These are phyloP conservation scores for Harpalus rubripes DNA, from an alignment of 2,888 invertebrate genomes.

Conservation along the genomic window DNA sequence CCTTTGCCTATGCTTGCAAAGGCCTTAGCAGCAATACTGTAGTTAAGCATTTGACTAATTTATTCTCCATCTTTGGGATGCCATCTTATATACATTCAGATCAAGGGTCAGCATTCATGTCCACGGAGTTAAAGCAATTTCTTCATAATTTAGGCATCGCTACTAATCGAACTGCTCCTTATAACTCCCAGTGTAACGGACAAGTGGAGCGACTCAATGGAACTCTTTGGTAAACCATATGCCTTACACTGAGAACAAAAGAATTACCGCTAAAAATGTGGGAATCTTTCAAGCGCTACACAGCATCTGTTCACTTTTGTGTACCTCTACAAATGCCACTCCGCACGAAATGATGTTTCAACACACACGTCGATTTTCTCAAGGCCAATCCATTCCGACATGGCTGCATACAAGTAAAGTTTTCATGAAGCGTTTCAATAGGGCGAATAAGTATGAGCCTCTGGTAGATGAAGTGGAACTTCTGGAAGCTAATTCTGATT, in stretches of 20 bases:
- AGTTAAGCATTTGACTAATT: constrained; percentile 63
- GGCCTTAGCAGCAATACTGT: constrained; percentile 67
- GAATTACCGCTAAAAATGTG: too few relatives aligned
- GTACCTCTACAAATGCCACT: too few relatives aligned
- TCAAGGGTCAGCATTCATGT: too few relatives aligned
- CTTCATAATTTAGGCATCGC: constrained; percentile 66
- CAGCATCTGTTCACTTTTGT: too few relatives aligned
- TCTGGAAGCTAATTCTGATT: too few relatives aligned
- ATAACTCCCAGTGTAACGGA: constrained; percentile 69
- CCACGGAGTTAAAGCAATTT: constrained; percentile 67
- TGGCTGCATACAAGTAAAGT: neutral
- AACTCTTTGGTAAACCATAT: constrained; percentile 68
- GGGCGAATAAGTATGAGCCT: too few relatives aligned
- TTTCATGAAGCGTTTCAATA: neutral
- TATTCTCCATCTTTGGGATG: too few relatives aligned
- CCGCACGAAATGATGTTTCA: too few relatives aligned
- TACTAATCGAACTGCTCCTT: constrained; percentile 69
- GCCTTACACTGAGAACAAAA: too few relatives aligned
- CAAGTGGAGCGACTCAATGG: constrained; percentile 68
- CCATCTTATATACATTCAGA: too few relatives aligned
- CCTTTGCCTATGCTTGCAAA: constrained; percentile 68
- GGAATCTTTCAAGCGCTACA: too few relatives aligned
- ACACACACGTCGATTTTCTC: neutral
- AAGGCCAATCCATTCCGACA: neutral
- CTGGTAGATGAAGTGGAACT: too few relatives aligned